These are phyloP conservation scores for Ferrisia virgata DNA, from an alignment of 2,888 invertebrate species.

Conservation along the genomic window DNA sequence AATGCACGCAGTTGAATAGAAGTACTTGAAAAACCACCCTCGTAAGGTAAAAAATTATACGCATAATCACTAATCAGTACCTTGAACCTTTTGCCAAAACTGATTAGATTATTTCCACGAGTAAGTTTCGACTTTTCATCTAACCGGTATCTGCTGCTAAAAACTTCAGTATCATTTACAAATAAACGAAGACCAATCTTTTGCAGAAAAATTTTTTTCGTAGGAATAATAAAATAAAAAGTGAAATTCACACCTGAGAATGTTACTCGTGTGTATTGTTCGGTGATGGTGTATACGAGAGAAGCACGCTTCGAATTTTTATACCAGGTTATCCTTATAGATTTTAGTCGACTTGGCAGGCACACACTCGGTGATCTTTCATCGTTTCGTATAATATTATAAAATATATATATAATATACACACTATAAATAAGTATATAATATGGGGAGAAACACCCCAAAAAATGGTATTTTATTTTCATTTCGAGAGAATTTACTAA, in stretches of 20 bases:
- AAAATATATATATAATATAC: conserved; percentile 11
- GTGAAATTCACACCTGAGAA: conserved; percentile 1
- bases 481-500: background rate
- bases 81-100: background rate
- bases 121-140: background rate
- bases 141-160: background rate
- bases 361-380: background rate
- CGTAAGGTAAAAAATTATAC: background rate
- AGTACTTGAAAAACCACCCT: background rate
- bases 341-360: background rate
- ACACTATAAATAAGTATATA: background rate
- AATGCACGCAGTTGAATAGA: background rate
- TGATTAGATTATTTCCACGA: background rate
- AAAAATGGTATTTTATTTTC: background rate
- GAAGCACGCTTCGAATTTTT: background rate
- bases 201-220: background rate
- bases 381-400: conserved; percentile 23
- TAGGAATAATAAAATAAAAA: background rate
- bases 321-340: background rate
- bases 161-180: too few relatives aligned
- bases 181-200: background rate
- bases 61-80: background rate
- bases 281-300: too few relatives aligned
- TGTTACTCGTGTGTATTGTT: background rate
- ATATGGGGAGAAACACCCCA: conserved; percentile 13